Base-by-base conservation (phyloP, 2,113 vertebrate species). In the Marmota monax region DNA sequence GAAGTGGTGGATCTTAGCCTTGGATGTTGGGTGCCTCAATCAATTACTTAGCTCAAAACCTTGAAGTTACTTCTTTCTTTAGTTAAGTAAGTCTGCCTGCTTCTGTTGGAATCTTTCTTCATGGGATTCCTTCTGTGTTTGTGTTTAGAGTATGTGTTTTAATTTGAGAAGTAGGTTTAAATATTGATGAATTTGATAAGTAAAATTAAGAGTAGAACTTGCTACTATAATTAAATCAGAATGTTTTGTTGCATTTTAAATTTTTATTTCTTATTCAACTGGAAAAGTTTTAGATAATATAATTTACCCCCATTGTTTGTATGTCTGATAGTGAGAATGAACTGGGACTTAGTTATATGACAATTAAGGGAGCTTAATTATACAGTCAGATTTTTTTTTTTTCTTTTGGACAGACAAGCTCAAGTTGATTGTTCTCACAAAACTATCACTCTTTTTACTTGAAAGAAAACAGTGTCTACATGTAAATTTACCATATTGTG, bases 161-260 rank as follows among this genome's bases (percentile, higher is more conserved):
- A 94, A 91, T 67, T 85, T 73, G 56, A 69, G 70, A 88, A 72
- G 25, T 53, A 76, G 32, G 12, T 65, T 80, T 77, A 45, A 90
- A 88, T 34, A 32, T 69, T 34, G 39, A 76, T 77, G 4, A 34
- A 78, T 69, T 65, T 78, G 61, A 84, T 88, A 85, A 92, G 91
- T 45, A 37, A 69, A 67, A 70, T 39, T 84, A 65, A 90, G 70
- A 9, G 22, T 82, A 79, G 42, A 80, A 32, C 14, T 95, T 51
- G 48, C 58, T 76, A 45, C 2, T 14, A 85, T 83, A 78, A n/a
- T 22, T 94, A 27, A 84, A 69, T 88, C 23, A 67, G 20, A 93
- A 90, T 67, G 45, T 84, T 96, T 13, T 39, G 37, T 61, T 84
- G 70, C 32, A 27, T 58, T 94, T 69, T 42, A 45, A 65, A 22